Base-by-base conservation (phyloP, 1,140 invertebrate genomes). In the Lutraria rhynchaena region DNA sequence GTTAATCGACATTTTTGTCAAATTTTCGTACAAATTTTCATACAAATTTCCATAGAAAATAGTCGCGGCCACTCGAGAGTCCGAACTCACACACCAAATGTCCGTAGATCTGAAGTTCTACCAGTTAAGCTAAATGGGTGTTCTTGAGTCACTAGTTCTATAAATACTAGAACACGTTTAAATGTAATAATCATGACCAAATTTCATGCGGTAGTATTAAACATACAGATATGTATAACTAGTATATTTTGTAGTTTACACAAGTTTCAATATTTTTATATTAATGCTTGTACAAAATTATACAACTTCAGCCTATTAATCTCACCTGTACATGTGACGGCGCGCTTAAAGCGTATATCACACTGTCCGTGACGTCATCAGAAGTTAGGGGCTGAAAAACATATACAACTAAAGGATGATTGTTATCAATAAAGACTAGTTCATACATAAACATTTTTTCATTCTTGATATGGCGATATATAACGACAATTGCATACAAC, bases 241-340 rank as follows among this genome's bases (percentile, higher is more conserved):
- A 49, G 11, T 49, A 11, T 49, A n/a, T 49, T 49, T 13, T 49
- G 46, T 49, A 49, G 46, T n/a, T 11, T 11, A 11, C 11, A 13
- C n/a, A 49, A 13, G n/a, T 49, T n/a, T 11, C 46, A 49, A n/a
- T 49, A n/a, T 13, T 49, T 13, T 49, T 13, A n/a, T 49, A 11
- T 11, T n/a, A 13, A 49, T 49, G 11, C n/a, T 49, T n/a, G 46
- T n/a, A 13, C 11, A 49, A n/a, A 57, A 27, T 57, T n/a, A 57
- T 13, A 17, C 53, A 57, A 57, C 9, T 27, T 13, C 22, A 57
- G 22, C 7, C 53, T 46, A 24, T 60, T 4, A 31, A 46, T 44
- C 70, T 57, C 53, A 86, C 86, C 85, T 87, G 73, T 19, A 85
- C 82, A 51, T 81, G 83, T 44, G 74, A 49, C 15, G 86, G 85